Conservation (phyloP, 2,113 vertebrate species). For the Ptilonorhynchus violaceus region DNA sequence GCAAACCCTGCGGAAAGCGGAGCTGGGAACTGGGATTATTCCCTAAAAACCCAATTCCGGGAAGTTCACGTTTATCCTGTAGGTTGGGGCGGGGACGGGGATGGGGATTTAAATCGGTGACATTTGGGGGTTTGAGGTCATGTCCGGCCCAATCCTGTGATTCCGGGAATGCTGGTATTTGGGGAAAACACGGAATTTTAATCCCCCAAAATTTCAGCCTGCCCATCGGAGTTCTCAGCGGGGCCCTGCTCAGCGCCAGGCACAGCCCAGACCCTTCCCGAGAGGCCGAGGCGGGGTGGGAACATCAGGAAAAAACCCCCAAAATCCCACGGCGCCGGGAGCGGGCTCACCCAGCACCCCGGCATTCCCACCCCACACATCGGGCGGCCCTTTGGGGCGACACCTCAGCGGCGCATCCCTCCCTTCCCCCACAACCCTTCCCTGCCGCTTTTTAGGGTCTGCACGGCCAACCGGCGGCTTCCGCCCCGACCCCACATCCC, state of each 20-base stretch:
- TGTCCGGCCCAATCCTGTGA: no score
- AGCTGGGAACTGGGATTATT: neutral
- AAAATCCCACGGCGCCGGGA: fast-evolving
- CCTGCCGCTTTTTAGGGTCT: no score
- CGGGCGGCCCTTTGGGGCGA: neutral
- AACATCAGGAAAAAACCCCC: neutral
- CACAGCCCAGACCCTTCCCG: neutral
- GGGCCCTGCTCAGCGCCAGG: fast-evolving
- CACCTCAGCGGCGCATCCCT: neutral
- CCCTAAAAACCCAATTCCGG: neutral
- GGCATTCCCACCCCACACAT: fast-evolving
- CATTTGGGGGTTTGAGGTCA: neutral
- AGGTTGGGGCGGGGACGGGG: no score
- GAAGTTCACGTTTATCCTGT: fast-evolving
- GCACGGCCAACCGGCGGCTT: neutral
- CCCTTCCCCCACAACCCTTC: neutral
- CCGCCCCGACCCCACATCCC: neutral
- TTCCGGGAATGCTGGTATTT: fast-evolving
- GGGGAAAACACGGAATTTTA: fast-evolving
- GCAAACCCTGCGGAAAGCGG: fast-evolving
- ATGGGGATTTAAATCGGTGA: no score
- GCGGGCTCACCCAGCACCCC: fast-evolving
- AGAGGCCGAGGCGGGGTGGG: fast-evolving
- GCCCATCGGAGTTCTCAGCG: fast-evolving
- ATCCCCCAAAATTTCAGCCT: neutral